Conservation (phyloP, 2,888 invertebrate genomes). For the Thera britannica region DNA sequence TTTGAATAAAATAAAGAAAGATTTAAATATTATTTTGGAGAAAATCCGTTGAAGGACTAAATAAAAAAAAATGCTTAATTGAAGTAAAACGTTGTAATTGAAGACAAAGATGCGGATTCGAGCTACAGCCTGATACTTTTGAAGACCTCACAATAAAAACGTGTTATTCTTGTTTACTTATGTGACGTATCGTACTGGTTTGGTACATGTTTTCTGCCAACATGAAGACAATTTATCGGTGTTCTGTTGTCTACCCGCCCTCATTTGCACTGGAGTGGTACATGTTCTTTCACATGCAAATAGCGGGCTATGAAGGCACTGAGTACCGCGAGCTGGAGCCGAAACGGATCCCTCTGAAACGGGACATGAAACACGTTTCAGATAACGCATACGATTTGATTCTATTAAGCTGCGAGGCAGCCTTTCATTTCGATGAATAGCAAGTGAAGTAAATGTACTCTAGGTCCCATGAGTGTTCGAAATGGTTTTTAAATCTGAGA, state of each 20-base stretch:
- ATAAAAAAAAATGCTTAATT: too few species aligned
- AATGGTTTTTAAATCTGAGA: background rate
- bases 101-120: too few species aligned
- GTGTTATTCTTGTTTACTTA: background rate
- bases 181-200: slow-evolving; percentile 15
- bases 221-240: slow-evolving; percentile 35
- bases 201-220: slow-evolving; percentile 8
- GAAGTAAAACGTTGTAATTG: too few species aligned
- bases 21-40: too few species aligned
- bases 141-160: too few species aligned
- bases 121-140: too few species aligned
- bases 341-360: slow-evolving; percentile 44
- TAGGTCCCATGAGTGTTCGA: slow-evolving; percentile 7
- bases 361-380: slow-evolving; percentile 72
- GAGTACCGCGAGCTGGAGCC: slow-evolving; percentile 29
- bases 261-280: slow-evolving; percentile 53
- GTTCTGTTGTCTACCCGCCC: slow-evolving; percentile 50
- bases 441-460: slow-evolving; percentile 24
- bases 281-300: slow-evolving; percentile 73
- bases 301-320: slow-evolving; percentile 50
- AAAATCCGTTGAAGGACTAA: too few species aligned
- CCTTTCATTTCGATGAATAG: slow-evolving; percentile 39
- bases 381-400: slow-evolving; percentile 72
- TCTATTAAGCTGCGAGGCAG: slow-evolving; percentile 54
- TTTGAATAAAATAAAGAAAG: too few species aligned